phyloP scores from a whole-genome alignment of 2,113 vertebrate species.

The Tringa solitaria region DNA sequence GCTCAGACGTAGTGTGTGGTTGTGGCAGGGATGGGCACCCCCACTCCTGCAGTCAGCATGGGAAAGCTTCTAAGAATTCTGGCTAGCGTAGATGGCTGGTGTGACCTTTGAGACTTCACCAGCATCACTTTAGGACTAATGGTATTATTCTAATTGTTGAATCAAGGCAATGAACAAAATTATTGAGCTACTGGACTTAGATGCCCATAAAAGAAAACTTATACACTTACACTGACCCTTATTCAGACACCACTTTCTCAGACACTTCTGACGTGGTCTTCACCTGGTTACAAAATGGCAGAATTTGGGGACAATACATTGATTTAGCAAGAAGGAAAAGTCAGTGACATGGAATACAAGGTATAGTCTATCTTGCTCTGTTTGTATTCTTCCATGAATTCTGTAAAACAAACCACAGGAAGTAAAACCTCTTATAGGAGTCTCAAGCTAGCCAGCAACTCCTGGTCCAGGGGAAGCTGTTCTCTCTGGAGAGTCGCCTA shows the following conservation, averaged over 20 bases:
- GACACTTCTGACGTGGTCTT: not conserved
- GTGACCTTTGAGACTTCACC: not conserved
- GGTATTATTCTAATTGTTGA: not conserved
- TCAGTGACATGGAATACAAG: not conserved
- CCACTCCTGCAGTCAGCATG: fast-evolving
- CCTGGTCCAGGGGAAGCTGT: not conserved
- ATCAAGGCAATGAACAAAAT: not conserved
- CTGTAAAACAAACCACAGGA: not conserved
- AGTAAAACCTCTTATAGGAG: not conserved
- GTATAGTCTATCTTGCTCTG: not conserved
- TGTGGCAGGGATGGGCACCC: not conserved
- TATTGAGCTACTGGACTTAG: not conserved
- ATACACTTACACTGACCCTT: not conserved
- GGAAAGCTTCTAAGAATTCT: not conserved
- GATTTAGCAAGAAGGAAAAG: not conserved
- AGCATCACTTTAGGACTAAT: not conserved
- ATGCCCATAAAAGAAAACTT: not conserved
- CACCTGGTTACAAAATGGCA: not conserved
- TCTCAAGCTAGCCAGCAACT: not conserved
- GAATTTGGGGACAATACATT: not conserved
- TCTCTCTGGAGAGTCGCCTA: not conserved
- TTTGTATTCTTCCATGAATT: not conserved
- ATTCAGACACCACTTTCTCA: not conserved
- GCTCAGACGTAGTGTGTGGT: not conserved
- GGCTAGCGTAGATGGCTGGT: not conserved